phyloP scores from a whole-genome alignment of 2,113 vertebrate genomes.

The Gracilinanus agilis region DNA sequence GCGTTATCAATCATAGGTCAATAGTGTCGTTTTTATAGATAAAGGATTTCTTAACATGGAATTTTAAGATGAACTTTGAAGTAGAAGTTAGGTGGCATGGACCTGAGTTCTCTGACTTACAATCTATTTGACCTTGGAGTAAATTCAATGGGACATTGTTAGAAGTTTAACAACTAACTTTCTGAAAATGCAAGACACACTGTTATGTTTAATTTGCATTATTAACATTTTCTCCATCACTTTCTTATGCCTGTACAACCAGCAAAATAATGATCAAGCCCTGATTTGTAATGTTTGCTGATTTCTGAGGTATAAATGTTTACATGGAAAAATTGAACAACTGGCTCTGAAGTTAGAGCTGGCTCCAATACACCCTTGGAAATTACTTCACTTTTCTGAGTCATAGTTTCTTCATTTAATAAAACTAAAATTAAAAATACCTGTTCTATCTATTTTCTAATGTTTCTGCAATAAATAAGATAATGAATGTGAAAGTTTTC shows the following conservation, averaged over 20 bases:
- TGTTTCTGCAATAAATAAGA: not conserved
- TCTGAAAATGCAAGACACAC: not conserved
- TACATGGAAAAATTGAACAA: not conserved
- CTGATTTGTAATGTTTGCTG: not conserved
- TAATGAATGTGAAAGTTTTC: not conserved
- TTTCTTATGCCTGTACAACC: not conserved
- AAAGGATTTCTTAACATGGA: not conserved
- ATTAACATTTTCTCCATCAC: not conserved
- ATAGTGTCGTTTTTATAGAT: not conserved
- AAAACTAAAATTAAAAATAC: not conserved
- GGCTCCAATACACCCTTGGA: not conserved
- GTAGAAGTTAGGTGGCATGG: not conserved
- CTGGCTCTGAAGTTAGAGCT: not conserved
- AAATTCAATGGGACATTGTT: not conserved
- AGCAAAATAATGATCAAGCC: not conserved
- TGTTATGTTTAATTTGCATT: not conserved
- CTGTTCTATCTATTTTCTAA: not conserved
- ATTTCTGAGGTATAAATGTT: not conserved
- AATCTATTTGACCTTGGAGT: not conserved
- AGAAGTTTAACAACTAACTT: not conserved
- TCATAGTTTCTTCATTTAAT: not conserved
- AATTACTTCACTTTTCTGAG: not conserved
- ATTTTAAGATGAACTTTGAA: not conserved
- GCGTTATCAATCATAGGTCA: not conserved
- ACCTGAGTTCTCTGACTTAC: not conserved